phyloP scores from a whole-genome alignment of 2,888 invertebrate genomes.

The Drosophila atroscutellata region DNA sequence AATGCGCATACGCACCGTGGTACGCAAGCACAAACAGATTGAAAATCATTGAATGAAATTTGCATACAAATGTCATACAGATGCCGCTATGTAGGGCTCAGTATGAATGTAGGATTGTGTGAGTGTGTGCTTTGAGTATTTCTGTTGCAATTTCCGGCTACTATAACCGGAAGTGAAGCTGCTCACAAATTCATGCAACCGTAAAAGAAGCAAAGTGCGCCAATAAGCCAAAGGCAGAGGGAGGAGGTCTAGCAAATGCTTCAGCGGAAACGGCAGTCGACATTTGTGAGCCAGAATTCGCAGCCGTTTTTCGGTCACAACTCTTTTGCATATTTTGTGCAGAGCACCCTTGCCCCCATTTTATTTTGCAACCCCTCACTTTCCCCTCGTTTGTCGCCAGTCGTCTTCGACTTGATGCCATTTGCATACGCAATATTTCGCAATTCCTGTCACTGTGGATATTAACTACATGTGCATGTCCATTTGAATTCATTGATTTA shows the following conservation, averaged over 20 bases:
- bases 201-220: slow-evolving; percentile 74
- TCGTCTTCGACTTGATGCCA: slow-evolving; percentile 38
- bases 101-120: slow-evolving; percentile 17
- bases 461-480: slow-evolving; percentile 26
- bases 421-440: slow-evolving; percentile 52
- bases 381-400: slow-evolving; percentile 15
- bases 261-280: slow-evolving; percentile 25
- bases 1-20: slow-evolving; percentile 48
- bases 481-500: slow-evolving; percentile 6
- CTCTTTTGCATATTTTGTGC: slow-evolving; percentile 35
- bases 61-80: slow-evolving; percentile 73
- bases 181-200: slow-evolving; percentile 75
- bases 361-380: not conserved
- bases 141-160: slow-evolving; percentile 76
- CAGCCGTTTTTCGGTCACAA: slow-evolving; percentile 29
- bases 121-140: slow-evolving; percentile 41
- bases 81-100: slow-evolving; percentile 35
- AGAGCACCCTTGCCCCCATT: not conserved
- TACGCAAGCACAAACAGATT: slow-evolving; percentile 50
- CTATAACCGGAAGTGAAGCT: slow-evolving; percentile 72
- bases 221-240: slow-evolving; percentile 57
- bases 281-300: slow-evolving; percentile 7
- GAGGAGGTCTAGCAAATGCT: not conserved
- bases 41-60: slow-evolving; percentile 65
- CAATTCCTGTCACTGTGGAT: slow-evolving; percentile 23